Base-by-base conservation (phyloP, 2,797 vertebrate genomes). In the Glossophaga mutica region DNA sequence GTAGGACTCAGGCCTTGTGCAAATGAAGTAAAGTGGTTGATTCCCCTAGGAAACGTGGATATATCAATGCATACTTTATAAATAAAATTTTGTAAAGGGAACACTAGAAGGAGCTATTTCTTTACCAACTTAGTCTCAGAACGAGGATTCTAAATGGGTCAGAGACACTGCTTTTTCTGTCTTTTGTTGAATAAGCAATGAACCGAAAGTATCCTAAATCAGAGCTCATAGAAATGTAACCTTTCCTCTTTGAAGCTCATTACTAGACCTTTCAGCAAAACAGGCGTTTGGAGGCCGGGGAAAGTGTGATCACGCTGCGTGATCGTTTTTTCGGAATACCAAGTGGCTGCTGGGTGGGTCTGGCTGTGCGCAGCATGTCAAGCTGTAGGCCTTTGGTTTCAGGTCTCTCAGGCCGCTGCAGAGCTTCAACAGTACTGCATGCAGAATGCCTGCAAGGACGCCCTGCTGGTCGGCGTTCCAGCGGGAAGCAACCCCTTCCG, bases 351-450 rank as follows among this genome's bases (percentile, higher is more conserved):
- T 0, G 1, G 52, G 2, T 6, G 42, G 48, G 0, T 39, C 48
- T 34, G 77, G 37, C 86, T 34, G 55, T 8, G 70, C 79, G 92
- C 87, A 1, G 34, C 3, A 0, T 0, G 8, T 46, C 52, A 78
- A 16, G 97, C 65, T 74, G 65, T 77, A 34, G n/a, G 37, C 39
- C 90, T 95, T 87, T 52, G 57, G 52, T 16, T 90, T 2, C 95
- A 99, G 99, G 99, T 99, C 86, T 99, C 99, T 9, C 99, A 99
- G 98, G 99, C 99, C 0, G 99, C 99, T n/a, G 99, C 99, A 22
- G 99, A 99, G 96, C 99, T 99, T 22, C 99, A 99, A 95, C 99
- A 99, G 97, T 99, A 99, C 96, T 99, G 99, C 96, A 98, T 99
- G 97, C 99, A 99, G 98, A 99, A 99, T 0, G 99, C 99, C 59